These are phyloP conservation scores for Apodemus speciosus DNA, from an alignment of 2,113 vertebrate species.

Conservation along the genomic window DNA sequence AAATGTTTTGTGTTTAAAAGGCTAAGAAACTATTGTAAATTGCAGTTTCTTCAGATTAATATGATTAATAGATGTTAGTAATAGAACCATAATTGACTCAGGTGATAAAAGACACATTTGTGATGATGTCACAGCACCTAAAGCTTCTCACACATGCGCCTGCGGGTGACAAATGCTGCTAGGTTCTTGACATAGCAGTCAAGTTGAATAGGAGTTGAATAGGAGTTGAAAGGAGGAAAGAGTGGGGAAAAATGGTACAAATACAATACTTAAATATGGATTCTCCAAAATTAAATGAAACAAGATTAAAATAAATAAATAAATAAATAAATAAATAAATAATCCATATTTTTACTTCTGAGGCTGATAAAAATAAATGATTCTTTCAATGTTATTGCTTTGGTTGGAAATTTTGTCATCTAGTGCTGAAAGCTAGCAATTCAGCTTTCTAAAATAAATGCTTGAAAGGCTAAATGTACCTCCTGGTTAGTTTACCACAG, in stretches of 20 bases:
- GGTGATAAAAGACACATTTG: not conserved
- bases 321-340: not conserved
- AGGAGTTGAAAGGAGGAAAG: not conserved
- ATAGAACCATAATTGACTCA: not conserved
- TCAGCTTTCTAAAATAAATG: not conserved
- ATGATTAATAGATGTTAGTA: not conserved
- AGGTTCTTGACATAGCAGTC: not conserved
- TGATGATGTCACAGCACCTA: not conserved
- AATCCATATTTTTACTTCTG: not conserved
- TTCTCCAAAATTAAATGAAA: not conserved
- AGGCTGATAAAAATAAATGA: not conserved
- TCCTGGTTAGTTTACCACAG: not conserved
- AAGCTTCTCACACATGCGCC: not conserved
- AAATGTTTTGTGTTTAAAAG: constrained; percentile 5
- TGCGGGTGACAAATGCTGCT: not conserved
- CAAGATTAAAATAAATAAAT: not conserved
- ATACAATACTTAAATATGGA: not conserved
- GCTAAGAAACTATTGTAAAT: not conserved
- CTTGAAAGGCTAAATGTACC: not conserved
- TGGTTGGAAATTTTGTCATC: not conserved
- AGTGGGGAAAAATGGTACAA: not conserved
- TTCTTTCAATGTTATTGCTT: not conserved
- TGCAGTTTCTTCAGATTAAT: not conserved
- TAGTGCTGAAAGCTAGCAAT: not conserved
- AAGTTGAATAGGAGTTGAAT: no score